Evolutionary conservation across 1,140 invertebrate species (phyloP), one percentile per base, ranked within the genome.

Genomic region (Coelopa frigida): DNA sequence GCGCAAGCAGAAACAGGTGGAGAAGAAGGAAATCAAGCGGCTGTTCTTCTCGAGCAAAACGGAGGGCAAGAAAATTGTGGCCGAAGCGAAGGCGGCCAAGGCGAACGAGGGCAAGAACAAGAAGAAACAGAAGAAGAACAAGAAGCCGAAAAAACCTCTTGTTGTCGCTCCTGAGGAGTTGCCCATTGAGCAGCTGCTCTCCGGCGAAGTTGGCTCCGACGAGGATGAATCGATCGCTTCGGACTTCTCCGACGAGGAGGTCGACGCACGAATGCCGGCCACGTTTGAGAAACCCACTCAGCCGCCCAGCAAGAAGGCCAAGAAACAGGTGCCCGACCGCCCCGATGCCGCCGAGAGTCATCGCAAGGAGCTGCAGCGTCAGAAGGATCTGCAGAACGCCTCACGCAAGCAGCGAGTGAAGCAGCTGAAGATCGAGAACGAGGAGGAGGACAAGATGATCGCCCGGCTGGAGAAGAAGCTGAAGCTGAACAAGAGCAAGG

Each of bases 381-480:
- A 74, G 42, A 63, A 71, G 38, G 73, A 75, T 58, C 53, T 79
- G 24, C 46, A 76, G 48, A 73, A 70, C 46, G 63, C 77, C 52
- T 77, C 78, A 58, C 63, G 75, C 49, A 76, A 77, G 45, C 64
- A 78, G 50, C 72, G 84, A 50, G 76, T 75, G 41, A 75, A 78
- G 52, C 78, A 82, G 53, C 60, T 89, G 11, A 49, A 78, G 12
- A 61, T 83, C 55, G 86, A 81, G 1, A 89, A 89, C 72, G 70
- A 79, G 36, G 75, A 82, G 15, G 90, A 95, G 70, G 89, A 94
- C 47, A 78, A 74, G 54, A 73, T 80, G 33, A 91, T 94, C 12
- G 83, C 80, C 56, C 79, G 81, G 57, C 64, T 94, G 46, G 88
- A 89, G 58, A 94, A 94, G 65, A 80, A 85, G 61, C 69, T 95